These are phyloP conservation scores for Melanerpes formicivorus DNA, from an alignment of 2,113 vertebrate species.

Conservation along the genomic window DNA sequence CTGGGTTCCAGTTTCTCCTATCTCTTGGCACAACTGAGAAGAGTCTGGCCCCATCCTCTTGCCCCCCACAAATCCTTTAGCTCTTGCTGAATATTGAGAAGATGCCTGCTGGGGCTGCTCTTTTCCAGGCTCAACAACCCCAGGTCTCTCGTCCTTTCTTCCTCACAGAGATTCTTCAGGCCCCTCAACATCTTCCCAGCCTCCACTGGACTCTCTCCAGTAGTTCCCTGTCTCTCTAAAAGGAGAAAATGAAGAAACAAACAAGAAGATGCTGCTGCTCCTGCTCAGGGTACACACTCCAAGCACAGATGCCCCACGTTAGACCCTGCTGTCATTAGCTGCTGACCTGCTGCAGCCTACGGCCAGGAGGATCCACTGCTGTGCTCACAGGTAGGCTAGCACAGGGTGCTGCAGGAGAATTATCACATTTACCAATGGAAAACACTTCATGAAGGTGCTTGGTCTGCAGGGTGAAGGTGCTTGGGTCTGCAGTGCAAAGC, in stretches of 20 bases:
- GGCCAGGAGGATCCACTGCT: rapidly evolving
- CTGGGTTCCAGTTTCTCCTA: too few species aligned
- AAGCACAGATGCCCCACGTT: rapidly evolving
- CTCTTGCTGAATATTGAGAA: too few species aligned
- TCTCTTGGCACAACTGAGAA: too few species aligned
- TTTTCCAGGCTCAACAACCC: too few species aligned
- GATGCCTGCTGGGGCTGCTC: too few species aligned
- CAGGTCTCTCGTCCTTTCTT: too few species aligned
- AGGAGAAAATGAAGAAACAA: neutral
- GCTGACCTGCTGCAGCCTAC: neutral
- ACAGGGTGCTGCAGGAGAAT: neutral
- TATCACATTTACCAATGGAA: neutral
- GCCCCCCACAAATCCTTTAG: too few species aligned
- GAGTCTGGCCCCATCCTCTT: too few species aligned
- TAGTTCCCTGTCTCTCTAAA: too few species aligned
- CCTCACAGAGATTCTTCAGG: too few species aligned
- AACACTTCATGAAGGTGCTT: neutral
- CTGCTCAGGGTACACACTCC: neutral
- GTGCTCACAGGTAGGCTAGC: neutral
- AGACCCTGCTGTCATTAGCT: rapidly evolving
- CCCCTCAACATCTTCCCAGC: too few species aligned
- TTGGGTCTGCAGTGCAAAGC: neutral
- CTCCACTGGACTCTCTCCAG: too few species aligned
- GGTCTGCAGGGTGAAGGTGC: neutral
- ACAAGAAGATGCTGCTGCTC: neutral